Conservation (phyloP, 2,888 invertebrate genomes). For the Zeuzera pyrina region DNA sequence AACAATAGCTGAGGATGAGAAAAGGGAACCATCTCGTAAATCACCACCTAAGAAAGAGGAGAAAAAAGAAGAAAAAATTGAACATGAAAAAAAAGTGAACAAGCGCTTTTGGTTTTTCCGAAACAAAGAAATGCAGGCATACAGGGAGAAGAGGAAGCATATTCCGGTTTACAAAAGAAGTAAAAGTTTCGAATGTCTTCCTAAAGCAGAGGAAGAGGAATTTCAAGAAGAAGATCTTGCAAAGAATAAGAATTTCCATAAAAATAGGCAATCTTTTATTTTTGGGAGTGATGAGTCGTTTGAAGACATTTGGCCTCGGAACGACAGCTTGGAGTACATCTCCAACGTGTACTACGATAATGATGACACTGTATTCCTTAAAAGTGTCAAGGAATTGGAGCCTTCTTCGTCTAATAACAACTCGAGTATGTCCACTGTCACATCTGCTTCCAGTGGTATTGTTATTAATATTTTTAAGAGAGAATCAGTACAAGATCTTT, state of each 20-base stretch:
- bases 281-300: constrained; percentile 49
- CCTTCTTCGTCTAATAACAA: constrained; percentile 39
- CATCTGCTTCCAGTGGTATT: constrained; percentile 46
- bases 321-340: constrained; percentile 51
- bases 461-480: constrained; percentile 43
- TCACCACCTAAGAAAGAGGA: constrained; percentile 12
- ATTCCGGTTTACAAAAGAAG: constrained; percentile 49
- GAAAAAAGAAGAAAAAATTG: not conserved
- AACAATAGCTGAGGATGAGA: constrained; percentile 36
- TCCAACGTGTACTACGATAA: constrained; percentile 52
- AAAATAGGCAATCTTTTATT: constrained; percentile 39
- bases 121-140: constrained; percentile 43
- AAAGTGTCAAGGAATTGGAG: constrained; percentile 44
- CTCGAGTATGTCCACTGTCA: constrained; percentile 45
- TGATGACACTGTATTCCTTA: constrained; percentile 44
- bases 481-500: constrained; percentile 48
- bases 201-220: constrained; percentile 40
- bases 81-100: constrained; percentile 27
- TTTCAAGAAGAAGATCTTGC: constrained; percentile 19
- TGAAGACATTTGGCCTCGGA: constrained; percentile 48
- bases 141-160: constrained; percentile 21
- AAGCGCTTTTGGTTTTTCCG: constrained; percentile 61
- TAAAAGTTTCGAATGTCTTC: constrained; percentile 63
- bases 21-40: constrained; percentile 10
- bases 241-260: constrained; percentile 17